Percentiles rank a stretch among this genome's conserved stretches.
These are phyloP conservation scores for Venusia cambrica DNA, from an alignment of 2,888 invertebrate genomes.

Conservation along the genomic window DNA sequence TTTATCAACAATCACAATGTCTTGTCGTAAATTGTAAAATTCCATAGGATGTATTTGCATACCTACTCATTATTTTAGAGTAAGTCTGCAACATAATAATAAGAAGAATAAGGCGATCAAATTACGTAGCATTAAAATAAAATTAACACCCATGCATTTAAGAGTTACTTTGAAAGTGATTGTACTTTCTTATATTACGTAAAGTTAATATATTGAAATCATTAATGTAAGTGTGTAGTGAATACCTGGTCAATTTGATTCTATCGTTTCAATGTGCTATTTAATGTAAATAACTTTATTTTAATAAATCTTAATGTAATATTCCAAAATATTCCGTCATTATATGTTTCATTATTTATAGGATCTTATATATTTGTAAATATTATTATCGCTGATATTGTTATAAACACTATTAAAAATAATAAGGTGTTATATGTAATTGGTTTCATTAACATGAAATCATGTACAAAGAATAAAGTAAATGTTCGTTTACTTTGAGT, in stretches of 20 bases:
- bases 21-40: too few relatives aligned
- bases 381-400: constrained; percentile 47
- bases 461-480: constrained; percentile 34
- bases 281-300: constrained; percentile 28
- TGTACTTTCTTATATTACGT: constrained; percentile 5
- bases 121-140: background rate
- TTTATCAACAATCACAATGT: too few relatives aligned
- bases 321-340: constrained; percentile 40
- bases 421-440: too few relatives aligned
- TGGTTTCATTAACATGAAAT: constrained; percentile 5
- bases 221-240: constrained; percentile 17
- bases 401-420: constrained; percentile 17
- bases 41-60: too few relatives aligned
- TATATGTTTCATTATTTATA: constrained; percentile 37
- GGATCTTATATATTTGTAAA: constrained; percentile 27
- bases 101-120: background rate
- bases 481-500: constrained; percentile 10
- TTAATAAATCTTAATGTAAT: constrained; percentile 30
- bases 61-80: too few relatives aligned
- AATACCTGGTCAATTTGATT: constrained; percentile 31
- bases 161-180: constrained; percentile 9
- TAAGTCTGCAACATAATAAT: too few relatives aligned
- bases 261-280: constrained; percentile 23
- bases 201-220: constrained; percentile 6
- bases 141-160: background rate